Evolutionary conservation across 2,113 vertebrate genomes (phyloP), one percentile per base, ranked within the genome.

Genomic region (Crotalus tigris): DNA sequence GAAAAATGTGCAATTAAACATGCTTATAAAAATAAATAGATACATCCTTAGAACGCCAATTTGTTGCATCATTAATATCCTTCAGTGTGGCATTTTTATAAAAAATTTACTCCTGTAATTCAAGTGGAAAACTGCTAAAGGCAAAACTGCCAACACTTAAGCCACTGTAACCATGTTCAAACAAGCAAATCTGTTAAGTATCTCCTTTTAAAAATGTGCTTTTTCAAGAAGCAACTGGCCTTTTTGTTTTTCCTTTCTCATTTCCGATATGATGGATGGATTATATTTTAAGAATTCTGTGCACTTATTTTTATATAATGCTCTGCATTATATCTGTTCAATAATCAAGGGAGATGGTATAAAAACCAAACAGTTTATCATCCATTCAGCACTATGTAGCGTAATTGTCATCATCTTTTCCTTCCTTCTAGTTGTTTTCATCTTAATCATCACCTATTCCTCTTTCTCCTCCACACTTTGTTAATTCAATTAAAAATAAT

Each of bases 1-100:
- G 94, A 97, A 97, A 96, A 81, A 95, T 19, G 2, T 96, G 91
- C 95, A 95, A 97, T 97, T 98, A 97, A 97, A 96, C 95, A 96
- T 93, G 58, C 88, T 94, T 12, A 21, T 97, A 95, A 97, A 97
- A 96, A 95, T 95, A 92, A 90, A 81, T 88, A n/a, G 88, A 96
- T 96, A 94, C 17, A 89, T 94, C 93, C 93, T 91, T 94, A 58
- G 93, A 97, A 87, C 92, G 92, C 51, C 57, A 96, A 96, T 97
- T 97, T 97, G 93, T 96, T 95, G 88, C 93, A 93, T 94, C 96
- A 93, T 97, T 97, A 97, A 96, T 97, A 97, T 95, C 92, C 89
- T 95, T 96, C 90, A 92, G 24, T 10, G 29, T 95, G 91, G 87
- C 85, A 95, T 57, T 94, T 96, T 93, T 57, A 89, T 81, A 92